These are phyloP conservation scores for Eucriotettix oculatus DNA, from an alignment of 2,888 invertebrate species.

Conservation along the genomic window DNA sequence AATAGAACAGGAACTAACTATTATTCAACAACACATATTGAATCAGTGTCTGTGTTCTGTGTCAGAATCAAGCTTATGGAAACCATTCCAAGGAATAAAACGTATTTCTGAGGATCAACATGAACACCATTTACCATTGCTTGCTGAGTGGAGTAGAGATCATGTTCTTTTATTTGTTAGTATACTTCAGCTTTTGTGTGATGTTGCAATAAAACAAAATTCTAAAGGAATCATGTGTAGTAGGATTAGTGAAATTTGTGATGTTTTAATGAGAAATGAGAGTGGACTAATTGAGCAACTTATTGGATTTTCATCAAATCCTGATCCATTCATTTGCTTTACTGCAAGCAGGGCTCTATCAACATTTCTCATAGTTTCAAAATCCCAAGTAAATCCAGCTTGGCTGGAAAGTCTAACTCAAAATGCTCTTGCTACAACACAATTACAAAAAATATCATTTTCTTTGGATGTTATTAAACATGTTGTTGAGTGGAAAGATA, in stretches of 20 bases:
- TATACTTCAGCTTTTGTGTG: slow-evolving; percentile 66
- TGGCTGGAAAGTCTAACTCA: slow-evolving; percentile 54
- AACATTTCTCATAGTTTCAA: slow-evolving; percentile 67
- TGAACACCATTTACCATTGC: slow-evolving; percentile 20
- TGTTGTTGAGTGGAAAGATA: slow-evolving; percentile 78
- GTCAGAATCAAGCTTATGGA: slow-evolving; percentile 48
- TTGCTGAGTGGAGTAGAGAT: slow-evolving; percentile 44
- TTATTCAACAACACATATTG: slow-evolving; percentile 47
- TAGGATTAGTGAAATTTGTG: slow-evolving; percentile 61
- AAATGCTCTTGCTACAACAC: slow-evolving; percentile 38
- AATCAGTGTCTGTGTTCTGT: slow-evolving; percentile 65
- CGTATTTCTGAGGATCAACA: slow-evolving; percentile 9
- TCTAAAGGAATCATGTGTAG: slow-evolving; percentile 67
- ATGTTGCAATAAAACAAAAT: slow-evolving; percentile 71
- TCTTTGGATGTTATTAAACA: slow-evolving; percentile 70
- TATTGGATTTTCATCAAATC: slow-evolving; percentile 58
- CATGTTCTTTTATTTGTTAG: slow-evolving; percentile 63
- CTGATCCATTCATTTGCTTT: slow-evolving; percentile 66
- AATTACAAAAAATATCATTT: slow-evolving; percentile 57
- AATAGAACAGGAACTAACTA: slow-evolving; percentile 33
- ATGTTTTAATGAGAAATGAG: slow-evolving; percentile 61
- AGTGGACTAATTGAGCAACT: slow-evolving; percentile 73
- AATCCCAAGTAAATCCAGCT: slow-evolving; percentile 60
- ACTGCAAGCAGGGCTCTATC: slow-evolving; percentile 64
- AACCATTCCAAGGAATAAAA: slow-evolving; percentile 49